Conservation (phyloP, 1,140 invertebrate species). For the Sycobia sp. region DNA sequence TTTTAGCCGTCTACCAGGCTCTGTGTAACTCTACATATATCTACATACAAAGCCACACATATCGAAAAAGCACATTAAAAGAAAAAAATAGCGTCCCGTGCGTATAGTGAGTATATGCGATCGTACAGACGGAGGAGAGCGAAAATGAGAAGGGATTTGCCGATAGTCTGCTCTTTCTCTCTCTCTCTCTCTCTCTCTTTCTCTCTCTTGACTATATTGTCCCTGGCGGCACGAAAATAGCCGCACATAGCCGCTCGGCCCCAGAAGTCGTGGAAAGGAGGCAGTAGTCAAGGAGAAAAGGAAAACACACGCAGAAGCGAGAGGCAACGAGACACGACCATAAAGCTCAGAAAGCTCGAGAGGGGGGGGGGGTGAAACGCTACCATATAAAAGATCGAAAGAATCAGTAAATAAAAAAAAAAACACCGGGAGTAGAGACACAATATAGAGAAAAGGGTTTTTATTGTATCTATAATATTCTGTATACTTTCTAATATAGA, state of each 20-base stretch:
- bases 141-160: conserved; percentile 30
- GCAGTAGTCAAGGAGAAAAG: conserved; percentile 30
- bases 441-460: too few species aligned
- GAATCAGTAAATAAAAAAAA: background rate
- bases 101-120: too few species aligned
- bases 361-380: background rate
- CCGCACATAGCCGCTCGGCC: conserved; percentile 39
- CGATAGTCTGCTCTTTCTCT: conserved; percentile 20
- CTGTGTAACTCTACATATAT: too few species aligned
- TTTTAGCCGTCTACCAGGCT: too few species aligned
- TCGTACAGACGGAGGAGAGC: too few species aligned
- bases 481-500: too few species aligned
- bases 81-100: too few species aligned
- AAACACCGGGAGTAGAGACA: background rate
- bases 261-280: conserved; percentile 38
- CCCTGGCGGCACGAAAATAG: conserved; percentile 49
- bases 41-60: too few species aligned
- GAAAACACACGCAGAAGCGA: conserved; percentile 28
- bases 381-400: background rate
- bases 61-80: too few species aligned
- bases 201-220: conserved; percentile 47
- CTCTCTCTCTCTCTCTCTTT: too few species aligned
- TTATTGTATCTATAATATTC: too few species aligned
- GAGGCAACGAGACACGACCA: background rate
- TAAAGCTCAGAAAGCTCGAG: background rate